These are phyloP conservation scores for Eospalax fontanierii DNA, from an alignment of 2,797 vertebrate species.

Conservation along the genomic window DNA sequence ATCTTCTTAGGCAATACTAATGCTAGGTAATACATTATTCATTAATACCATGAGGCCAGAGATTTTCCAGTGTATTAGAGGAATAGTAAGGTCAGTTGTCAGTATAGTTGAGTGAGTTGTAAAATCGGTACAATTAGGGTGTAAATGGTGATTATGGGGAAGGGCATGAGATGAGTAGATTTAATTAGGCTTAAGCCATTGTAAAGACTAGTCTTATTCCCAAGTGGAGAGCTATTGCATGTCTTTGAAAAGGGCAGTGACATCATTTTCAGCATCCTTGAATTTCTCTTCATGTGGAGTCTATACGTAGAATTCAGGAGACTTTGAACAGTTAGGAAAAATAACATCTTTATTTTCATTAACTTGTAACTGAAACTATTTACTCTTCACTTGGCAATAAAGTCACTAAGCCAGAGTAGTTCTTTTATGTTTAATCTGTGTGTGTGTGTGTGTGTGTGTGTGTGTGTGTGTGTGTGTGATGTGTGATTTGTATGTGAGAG, in stretches of 20 bases:
- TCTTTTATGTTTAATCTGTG: not conserved
- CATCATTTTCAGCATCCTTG: not conserved
- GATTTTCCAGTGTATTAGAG: not conserved
- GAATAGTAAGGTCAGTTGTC: not conserved
- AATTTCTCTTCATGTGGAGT: not conserved
- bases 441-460: not conserved
- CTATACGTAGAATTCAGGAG: not conserved
- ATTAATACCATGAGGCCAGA: not conserved
- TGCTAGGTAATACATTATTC: not conserved
- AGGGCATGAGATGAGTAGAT: not conserved
- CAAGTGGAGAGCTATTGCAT: not conserved
- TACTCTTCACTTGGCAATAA: slow-evolving; percentile 53
- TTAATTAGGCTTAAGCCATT: slow-evolving; percentile 21
- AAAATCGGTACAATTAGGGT: not conserved
- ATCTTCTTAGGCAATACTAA: slow-evolving; percentile 34
- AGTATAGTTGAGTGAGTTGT: slow-evolving; percentile 9
- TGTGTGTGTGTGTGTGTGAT: not conserved
- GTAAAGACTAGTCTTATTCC: not conserved
- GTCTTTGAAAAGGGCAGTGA: slow-evolving; percentile 27
- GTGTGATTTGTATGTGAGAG: no score
- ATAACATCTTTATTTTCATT: slow-evolving; percentile 1
- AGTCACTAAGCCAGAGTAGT: not conserved
- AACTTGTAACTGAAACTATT: slow-evolving; percentile 41
- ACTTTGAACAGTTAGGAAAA: not conserved
- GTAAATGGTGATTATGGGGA: not conserved